These are phyloP conservation scores for Petrocephalus schoutedeni DNA, from an alignment of 2,797 vertebrate species.

Conservation along the genomic window DNA sequence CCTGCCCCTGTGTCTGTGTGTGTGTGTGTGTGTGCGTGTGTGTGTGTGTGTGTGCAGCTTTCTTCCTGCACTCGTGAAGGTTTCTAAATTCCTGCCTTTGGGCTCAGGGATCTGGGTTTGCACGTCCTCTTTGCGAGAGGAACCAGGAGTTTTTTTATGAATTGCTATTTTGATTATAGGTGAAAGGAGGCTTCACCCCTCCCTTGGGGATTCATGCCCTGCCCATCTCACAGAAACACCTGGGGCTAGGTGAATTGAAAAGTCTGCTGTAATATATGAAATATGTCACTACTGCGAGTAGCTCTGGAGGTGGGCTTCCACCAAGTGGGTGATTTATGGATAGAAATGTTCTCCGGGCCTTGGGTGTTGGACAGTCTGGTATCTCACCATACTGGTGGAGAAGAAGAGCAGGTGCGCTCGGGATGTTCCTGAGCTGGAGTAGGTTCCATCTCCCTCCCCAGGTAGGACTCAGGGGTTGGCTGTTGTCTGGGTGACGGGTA, in stretches of 20 bases:
- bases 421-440: not conserved
- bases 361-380: not conserved
- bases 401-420: not conserved
- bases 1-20: constrained; percentile 29
- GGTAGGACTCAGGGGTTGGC: not conserved
- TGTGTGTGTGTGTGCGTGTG: constrained; percentile 24
- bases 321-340: not conserved
- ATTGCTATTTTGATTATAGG: not conserved
- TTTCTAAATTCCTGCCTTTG: not conserved
- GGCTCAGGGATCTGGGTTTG: not conserved
- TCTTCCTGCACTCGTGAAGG: not conserved
- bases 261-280: not conserved
- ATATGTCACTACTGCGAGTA: not conserved
- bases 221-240: not conserved
- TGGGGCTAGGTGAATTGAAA: not conserved
- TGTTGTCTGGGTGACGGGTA: not conserved
- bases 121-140: not conserved
- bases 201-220: not conserved
- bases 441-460: not conserved
- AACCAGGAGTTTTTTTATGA: not conserved
- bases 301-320: not conserved
- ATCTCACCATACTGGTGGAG: not conserved
- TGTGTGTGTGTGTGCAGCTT: not conserved
- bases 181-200: too few relatives aligned
- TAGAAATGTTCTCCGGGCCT: not conserved